Base-by-base conservation (phyloP, 2,113 vertebrate species). In the Oenanthe oenanthe region DNA sequence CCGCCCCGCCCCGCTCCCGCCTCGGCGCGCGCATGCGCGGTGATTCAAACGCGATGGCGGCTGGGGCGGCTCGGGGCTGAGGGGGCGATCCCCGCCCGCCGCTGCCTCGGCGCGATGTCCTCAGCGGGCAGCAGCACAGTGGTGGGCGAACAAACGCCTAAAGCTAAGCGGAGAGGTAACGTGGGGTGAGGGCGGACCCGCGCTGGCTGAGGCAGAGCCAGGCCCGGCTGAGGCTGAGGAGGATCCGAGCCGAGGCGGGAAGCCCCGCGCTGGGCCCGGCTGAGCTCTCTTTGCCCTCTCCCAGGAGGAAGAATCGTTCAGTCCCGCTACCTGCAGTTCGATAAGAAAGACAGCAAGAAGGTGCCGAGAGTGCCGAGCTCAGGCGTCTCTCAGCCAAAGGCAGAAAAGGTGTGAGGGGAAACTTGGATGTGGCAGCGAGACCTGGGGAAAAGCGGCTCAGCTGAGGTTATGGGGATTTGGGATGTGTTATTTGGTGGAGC, bases 301-400 rank as follows among this genome's bases (percentile, higher is more conserved):
- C 12, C 94, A 97, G 97, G 85, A 19, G 82, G 82, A 78, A 96
- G 93, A 86, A 5, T 97, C 18, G 89, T 98, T 0, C 92, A 76
- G 50, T 97, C 98, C 13, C 97, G 96, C 5, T 98, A 98, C 68
- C 36, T 98, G 80, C 93, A 98, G 14, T 96, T 74, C 13, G 45
- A 77, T 12, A 95, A 84, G 81, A 95, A 94, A 26, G 10, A 38
- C 1, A 3, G 12, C 15, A 74, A 43, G 18, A 96, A 97, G 93
- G 97, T 4, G 7, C 12, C 25, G 47, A 10, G 2, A 2, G 4
- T 25, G 40, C 2, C 12, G 42, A 51, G 61, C 24, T 66, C 20
- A 1, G 25, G 32, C 14, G 58, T 34, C 11, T 7, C 51, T 66
- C 34, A 14, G 63, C 4, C 4, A 21, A 28, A 54, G 40, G 5